phyloP scores from a whole-genome alignment of 1,140 invertebrate species.

The Temnothorax nylanderi region DNA sequence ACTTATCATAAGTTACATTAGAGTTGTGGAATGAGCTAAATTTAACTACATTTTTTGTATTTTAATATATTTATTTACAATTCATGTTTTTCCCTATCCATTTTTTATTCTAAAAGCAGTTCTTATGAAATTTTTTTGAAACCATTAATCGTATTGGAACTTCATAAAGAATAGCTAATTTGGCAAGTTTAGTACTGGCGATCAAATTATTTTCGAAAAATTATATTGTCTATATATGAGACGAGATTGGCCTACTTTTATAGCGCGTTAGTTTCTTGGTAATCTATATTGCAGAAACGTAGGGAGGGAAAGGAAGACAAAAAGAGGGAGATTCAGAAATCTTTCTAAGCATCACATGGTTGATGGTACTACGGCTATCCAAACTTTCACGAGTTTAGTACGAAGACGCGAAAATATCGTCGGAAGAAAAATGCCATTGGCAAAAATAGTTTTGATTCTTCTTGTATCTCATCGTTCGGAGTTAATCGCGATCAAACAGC shows the following conservation, averaged over 20 bases:
- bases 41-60: background rate
- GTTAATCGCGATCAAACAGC: constrained; percentile 8
- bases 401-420: constrained; percentile 7
- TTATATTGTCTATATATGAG: background rate
- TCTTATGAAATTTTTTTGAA: background rate
- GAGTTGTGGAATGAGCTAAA: background rate
- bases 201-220: constrained; percentile 2
- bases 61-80: background rate
- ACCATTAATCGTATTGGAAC: background rate
- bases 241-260: constrained; percentile 7
- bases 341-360: background rate
- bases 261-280: background rate
- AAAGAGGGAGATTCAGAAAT: constrained; percentile 9
- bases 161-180: background rate
- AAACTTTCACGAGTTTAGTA: constrained; percentile 14
- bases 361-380: background rate
- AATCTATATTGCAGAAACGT: background rate
- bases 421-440: background rate
- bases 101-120: background rate
- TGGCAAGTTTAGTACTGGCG: background rate
- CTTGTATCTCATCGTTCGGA: background rate
- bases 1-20: background rate
- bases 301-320: background rate
- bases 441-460: constrained; percentile 12
- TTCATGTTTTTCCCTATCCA: background rate